Evolutionary conservation across 2,797 vertebrate species (phyloP).

Genomic region (Acanthurus leucopareius): DNA sequence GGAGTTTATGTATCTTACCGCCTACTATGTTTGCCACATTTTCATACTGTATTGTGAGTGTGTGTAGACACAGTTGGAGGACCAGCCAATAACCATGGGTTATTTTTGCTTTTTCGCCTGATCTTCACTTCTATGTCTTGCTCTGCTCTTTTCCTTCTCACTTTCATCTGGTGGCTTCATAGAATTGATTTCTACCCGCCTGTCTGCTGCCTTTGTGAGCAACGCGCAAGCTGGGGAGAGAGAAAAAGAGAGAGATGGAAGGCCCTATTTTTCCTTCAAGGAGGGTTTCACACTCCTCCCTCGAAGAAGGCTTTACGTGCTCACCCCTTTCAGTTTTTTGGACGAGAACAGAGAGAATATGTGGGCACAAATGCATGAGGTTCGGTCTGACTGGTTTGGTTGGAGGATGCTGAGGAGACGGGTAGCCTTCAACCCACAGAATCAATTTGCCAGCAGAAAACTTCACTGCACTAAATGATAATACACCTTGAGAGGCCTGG

Average conservation of each 20-base stretch:
- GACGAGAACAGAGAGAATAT: conserved; percentile 77
- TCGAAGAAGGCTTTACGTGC: conserved; percentile 71
- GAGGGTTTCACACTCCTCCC: conserved; percentile 77
- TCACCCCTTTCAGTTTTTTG: conserved; percentile 73
- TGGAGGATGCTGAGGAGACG: conserved; percentile 71
- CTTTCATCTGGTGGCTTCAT: conserved; percentile 83
- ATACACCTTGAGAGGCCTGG: conserved; percentile 80
- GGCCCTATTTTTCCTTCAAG: conserved; percentile 77
- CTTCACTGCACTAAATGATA: conserved; percentile 75
- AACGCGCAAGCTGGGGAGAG: conserved; percentile 61
- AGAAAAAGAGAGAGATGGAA: conserved; percentile 65
- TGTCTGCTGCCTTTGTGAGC: conserved; percentile 84
- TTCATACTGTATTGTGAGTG: conserved; percentile 47
- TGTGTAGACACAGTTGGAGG: conserved; percentile 63
- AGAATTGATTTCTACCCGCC: conserved; percentile 82
- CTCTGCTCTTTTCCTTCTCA: conserved; percentile 61
- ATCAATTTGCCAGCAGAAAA: conserved; percentile 77
- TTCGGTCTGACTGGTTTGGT: conserved; percentile 70
- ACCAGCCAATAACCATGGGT: conserved; percentile 58
- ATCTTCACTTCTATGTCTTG: conserved; percentile 70
- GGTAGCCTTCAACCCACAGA: conserved; percentile 79
- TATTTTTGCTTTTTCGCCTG: conserved; percentile 77
- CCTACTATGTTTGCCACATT: conserved; percentile 39
- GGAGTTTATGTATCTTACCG: conserved; percentile 22
- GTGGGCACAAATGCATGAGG: conserved; percentile 77